Evolutionary conservation across 2,888 invertebrate genomes (phyloP), one percentile per base, ranked within the genome.

Genomic region (Hirudinaria manillensis): DNA sequence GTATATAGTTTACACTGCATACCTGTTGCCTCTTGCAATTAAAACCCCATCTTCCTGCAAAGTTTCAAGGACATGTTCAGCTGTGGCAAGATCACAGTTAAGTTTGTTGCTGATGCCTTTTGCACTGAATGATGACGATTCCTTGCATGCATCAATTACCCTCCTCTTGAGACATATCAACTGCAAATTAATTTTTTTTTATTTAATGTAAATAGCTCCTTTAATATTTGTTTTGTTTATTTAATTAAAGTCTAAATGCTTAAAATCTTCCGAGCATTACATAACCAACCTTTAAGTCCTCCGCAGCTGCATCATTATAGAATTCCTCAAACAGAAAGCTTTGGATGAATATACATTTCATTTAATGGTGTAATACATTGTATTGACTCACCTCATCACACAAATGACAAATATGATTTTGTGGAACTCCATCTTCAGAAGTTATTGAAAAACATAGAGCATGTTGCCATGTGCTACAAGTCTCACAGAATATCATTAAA

Each of bases 401-500:
- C 29, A 80, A 71, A 77, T 82, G 81, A 81, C 84, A 84, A 29
- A 83, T 76, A 75, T 84, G 84, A n/a, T 75, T 75, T 27, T 78
- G 78, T 34, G 84, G 84, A 32, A 83, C 83, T 4, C 81, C 80
- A 32, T 80, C 79, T 77, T 83, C 83, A 65, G 80, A 78, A 34
- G 80, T 74, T 13, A 85, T 80, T 21, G 79, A 77, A 78, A 84
- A 84, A 78, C 85, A 85, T 19, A 83, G 80, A n/a, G 83, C 85
- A 81, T 86, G 86, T 76, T 86, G 85, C 85, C 85, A 86, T 75
- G 79, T 80, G 56, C 81, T 81, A 78, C 86, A 86, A 1, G 80
- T 76, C 66, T 81, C 82, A 81, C 86, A 86, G 75, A 84, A 79
- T n/a, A 86, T 81, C 86, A 86, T 86, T 78, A 86, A 78, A 3